Evolutionary conservation across 2,797 vertebrate species (phyloP).

Genomic region (Carcharodon carcharias): DNA sequence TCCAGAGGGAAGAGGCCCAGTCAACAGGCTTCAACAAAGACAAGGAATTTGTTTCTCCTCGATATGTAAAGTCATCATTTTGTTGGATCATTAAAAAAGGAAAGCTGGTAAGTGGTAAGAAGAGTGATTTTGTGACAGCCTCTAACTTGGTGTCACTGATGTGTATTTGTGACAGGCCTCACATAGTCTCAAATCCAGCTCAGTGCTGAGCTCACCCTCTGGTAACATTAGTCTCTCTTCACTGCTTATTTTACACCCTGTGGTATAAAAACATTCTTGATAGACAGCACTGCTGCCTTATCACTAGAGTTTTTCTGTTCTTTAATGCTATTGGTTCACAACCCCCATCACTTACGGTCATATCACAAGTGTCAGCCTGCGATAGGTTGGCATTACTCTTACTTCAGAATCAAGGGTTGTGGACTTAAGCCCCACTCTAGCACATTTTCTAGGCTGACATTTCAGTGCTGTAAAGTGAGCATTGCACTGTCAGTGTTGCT

Average conservation of each 20-base stretch:
- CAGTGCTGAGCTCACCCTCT: background rate
- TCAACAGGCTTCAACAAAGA: background rate
- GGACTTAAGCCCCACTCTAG: background rate
- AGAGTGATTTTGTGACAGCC: background rate
- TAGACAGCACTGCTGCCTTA: background rate
- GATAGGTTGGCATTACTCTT: background rate
- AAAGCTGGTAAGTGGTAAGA: background rate
- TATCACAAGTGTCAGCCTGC: background rate
- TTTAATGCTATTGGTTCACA: background rate
- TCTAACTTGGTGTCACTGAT: background rate
- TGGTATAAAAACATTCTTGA: background rate
- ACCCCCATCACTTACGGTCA: background rate
- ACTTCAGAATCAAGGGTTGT: background rate
- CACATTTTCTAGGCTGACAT: background rate
- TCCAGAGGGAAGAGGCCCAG: background rate
- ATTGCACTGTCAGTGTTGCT: background rate
- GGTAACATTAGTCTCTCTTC: background rate
- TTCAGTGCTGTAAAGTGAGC: background rate
- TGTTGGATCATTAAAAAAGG: background rate
- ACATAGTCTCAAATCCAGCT: background rate
- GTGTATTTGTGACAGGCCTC: background rate
- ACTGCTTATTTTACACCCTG: background rate
- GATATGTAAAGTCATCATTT: background rate
- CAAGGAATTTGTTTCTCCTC: background rate
- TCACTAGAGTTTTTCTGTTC: background rate